phyloP scores from a whole-genome alignment of 92 coral and sea anemone genomes.

The Muricea muricata region DNA sequence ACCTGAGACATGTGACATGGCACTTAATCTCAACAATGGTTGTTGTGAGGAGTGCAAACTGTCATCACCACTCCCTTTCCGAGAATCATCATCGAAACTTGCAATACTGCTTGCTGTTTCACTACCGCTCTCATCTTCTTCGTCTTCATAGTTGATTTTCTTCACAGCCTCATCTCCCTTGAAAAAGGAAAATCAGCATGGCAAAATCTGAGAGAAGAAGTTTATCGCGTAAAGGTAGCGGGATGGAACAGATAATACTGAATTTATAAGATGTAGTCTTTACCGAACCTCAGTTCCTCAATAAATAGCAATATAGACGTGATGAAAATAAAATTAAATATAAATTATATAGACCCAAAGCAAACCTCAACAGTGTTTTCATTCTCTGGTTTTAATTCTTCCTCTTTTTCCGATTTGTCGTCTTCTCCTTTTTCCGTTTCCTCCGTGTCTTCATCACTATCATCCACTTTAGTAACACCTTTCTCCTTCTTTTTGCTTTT shows the following conservation, averaged over 20 bases:
- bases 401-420: constrained; percentile 34
- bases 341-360: no score
- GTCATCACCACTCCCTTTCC: constrained; percentile 20
- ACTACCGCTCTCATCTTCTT: constrained; percentile 46
- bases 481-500: constrained; percentile 39
- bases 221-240: no score
- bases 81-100: constrained; percentile 17
- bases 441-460: constrained; percentile 30
- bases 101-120: constrained; percentile 35
- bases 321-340: no score
- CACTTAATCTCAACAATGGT: constrained; percentile 26
- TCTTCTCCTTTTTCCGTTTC: constrained; percentile 64
- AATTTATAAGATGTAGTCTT: no score
- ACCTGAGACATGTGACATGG: constrained; percentile 5
- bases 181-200: background rate
- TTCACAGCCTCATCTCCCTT: constrained; percentile 43
- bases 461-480: constrained; percentile 45
- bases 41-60: constrained; percentile 2
- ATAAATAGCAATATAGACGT: no score
- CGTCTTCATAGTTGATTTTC: constrained; percentile 60
- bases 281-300: no score
- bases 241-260: no score
- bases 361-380: background rate
- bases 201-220: no score
- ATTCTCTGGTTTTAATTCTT: background rate